A percentile compares a stretch with the other conserved stretches of the same genome.
Evolutionary conservation across 30 jellyfish, hydroid and myxozoan genomes (phyloP).

Genomic region (Aurelia sp.): DNA sequence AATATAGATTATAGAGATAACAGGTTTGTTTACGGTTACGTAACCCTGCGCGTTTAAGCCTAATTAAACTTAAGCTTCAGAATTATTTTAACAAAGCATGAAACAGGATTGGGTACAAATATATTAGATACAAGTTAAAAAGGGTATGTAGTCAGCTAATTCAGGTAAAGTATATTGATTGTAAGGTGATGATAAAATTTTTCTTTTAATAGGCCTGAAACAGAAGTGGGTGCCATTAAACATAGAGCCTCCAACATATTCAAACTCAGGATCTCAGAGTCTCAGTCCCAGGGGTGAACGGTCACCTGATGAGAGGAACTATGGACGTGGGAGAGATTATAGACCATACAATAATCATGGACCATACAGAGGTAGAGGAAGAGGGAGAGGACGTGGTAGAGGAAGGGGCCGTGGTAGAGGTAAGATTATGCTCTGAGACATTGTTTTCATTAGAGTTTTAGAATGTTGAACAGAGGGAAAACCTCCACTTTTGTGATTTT

Average conservation of each 20-base stretch:
- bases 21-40: no score
- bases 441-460: no score
- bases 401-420: slow-evolving; percentile 97
- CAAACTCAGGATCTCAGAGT: slow-evolving; percentile 53
- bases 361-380: slow-evolving; percentile 90
- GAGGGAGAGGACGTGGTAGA: slow-evolving; percentile 96
- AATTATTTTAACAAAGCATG: no score
- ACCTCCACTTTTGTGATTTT: no score
- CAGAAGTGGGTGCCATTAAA: slow-evolving; percentile 94
- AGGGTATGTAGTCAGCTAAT: no score
- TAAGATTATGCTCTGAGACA: not conserved
- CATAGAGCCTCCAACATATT: slow-evolving; percentile 84
- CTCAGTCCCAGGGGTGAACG: slow-evolving; percentile 65
- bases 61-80: no score
- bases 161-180: no score
- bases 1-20: no score
- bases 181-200: not conserved
- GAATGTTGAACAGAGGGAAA: no score
- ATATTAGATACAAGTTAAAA: no score
- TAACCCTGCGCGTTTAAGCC: no score
- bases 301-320: slow-evolving; percentile 62
- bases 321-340: slow-evolving; percentile 74
- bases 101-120: no score
- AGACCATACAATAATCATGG: slow-evolving; percentile 48
- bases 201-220: slow-evolving; percentile 66